Conservation (phyloP, 2,888 invertebrate species). For the Cartodere bifasciata region DNA sequence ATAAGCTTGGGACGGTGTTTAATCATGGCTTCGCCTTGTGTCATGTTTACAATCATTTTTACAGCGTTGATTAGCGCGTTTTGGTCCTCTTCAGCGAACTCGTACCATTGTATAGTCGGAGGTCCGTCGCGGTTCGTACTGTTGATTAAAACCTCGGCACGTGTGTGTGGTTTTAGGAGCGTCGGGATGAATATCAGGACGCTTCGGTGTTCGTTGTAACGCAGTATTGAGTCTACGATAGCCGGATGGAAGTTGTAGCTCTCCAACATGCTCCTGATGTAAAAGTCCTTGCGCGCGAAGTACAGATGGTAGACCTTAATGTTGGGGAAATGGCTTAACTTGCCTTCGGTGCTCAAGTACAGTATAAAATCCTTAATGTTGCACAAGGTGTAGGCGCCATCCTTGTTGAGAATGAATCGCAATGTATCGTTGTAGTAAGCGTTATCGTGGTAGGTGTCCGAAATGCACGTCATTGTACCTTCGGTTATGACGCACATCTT, state of each 20-base stretch:
- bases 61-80: constrained; percentile 42
- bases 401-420: constrained; percentile 37
- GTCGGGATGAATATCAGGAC: constrained; percentile 16
- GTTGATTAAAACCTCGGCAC: constrained; percentile 33
- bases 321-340: constrained; percentile 25
- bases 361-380: constrained; percentile 36
- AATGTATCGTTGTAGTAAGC: constrained; percentile 23
- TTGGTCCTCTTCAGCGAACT: constrained; percentile 36
- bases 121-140: constrained; percentile 34
- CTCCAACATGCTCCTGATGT: constrained; percentile 16
- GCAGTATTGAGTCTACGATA: constrained; percentile 17
- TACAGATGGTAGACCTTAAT: constrained; percentile 15
- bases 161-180: constrained; percentile 36
- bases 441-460: constrained; percentile 10
- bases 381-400: constrained; percentile 36
- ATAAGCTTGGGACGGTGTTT: constrained; percentile 27
- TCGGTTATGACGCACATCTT: constrained; percentile 10
- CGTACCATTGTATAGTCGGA: constrained; percentile 40
- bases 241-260: constrained; percentile 15
- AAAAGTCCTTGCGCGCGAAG: constrained; percentile 25
- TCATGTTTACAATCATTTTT: constrained; percentile 30
- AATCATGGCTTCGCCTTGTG: constrained; percentile 32
- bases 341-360: constrained; percentile 34
- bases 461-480: constrained; percentile 7
- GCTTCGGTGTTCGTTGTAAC: constrained; percentile 16